phyloP scores from a whole-genome alignment of 2,113 vertebrate species.

The Etia nguti region DNA sequence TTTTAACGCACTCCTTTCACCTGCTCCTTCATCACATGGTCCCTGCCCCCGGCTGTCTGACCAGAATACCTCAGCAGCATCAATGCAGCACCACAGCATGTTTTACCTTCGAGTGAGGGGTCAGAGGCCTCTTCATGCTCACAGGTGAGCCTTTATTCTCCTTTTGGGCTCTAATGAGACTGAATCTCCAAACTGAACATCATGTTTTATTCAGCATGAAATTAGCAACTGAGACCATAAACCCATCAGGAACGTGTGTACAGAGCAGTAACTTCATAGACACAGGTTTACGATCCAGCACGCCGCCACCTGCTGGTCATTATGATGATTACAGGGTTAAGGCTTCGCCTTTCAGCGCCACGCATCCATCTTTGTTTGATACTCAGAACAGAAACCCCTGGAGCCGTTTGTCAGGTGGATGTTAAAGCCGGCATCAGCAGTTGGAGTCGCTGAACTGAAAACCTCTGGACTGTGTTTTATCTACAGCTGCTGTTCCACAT shows the following conservation, averaged over 20 bases:
- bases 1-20: conserved; percentile 7
- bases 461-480: too few species aligned
- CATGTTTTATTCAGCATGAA: not conserved
- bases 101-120: not conserved
- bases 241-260: not conserved
- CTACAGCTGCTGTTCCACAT: too few species aligned
- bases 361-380: too few species aligned
- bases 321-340: not conserved
- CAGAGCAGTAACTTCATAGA: not conserved
- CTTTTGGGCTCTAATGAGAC: not conserved
- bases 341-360: not conserved
- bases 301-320: not conserved
- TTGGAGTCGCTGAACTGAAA: too few species aligned
- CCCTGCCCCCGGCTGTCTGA: not conserved
- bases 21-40: not conserved
- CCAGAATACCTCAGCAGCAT: not conserved
- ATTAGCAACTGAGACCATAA: not conserved
- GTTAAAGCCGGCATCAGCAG: too few species aligned
- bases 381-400: too few species aligned
- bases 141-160: not conserved
- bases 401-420: too few species aligned
- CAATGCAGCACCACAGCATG: not conserved
- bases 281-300: not conserved
- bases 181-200: not conserved
- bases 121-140: not conserved